phyloP scores from a whole-genome alignment of 30 jellyfish, hydroid and myxozoan species.

The Aurelia aurita complex sp. Pacific region DNA sequence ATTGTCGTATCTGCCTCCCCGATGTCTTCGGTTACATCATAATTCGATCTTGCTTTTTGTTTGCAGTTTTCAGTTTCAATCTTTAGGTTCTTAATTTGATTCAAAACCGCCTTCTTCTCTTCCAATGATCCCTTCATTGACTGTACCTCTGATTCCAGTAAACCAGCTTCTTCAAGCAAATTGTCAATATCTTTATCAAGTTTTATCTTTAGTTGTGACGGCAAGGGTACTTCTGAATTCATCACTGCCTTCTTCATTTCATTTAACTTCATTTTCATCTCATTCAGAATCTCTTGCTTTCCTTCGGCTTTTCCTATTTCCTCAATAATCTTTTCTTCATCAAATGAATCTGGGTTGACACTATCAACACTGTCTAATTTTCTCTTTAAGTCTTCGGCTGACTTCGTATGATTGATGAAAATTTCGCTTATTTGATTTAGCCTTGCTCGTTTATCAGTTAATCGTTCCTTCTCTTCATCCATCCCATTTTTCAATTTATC shows the following conservation, averaged over 20 bases:
- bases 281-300: not conserved
- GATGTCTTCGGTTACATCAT: not conserved
- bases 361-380: not conserved
- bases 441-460: not conserved
- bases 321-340: not conserved
- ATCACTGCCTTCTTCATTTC: not conserved
- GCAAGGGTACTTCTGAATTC: not conserved
- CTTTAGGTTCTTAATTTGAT: too few relatives aligned
- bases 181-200: not conserved
- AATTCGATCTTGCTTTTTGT: too few relatives aligned
- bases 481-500: slow-evolving; percentile 7
- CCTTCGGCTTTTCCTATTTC: not conserved
- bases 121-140: not conserved
- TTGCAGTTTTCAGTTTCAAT: too few relatives aligned
- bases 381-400: not conserved
- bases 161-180: not conserved
- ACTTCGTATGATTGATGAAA: not conserved
- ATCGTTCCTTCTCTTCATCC: not conserved
- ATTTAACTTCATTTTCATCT: not conserved
- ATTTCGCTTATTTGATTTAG: not conserved
- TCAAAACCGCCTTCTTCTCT: not conserved
- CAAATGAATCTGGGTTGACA: not conserved
- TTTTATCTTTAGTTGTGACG: not conserved
- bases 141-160: not conserved
- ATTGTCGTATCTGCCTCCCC: not conserved